phyloP scores from a whole-genome alignment of 2,113 vertebrate species.

The Ascaphus truei region DNA sequence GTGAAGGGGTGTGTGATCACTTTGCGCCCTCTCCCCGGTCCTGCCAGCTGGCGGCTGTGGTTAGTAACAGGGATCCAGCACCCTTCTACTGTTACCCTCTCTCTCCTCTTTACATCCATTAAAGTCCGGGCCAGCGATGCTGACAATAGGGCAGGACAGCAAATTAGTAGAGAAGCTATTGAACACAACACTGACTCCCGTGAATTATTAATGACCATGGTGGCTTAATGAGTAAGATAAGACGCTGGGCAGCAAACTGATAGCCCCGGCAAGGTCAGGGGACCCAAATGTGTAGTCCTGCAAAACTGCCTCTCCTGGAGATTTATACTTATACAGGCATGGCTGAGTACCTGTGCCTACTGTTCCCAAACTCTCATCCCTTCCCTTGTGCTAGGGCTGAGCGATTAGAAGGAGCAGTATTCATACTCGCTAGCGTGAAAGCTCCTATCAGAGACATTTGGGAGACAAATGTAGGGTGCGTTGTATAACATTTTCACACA shows the following conservation, averaged over 20 bases:
- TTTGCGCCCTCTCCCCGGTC: not conserved
- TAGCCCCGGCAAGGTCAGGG: constrained; percentile 34
- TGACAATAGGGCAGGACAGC: constrained; percentile 45
- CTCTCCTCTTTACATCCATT: constrained; percentile 50
- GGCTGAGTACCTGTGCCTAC: not conserved
- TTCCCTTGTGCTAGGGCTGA: not conserved
- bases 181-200: constrained; percentile 40
- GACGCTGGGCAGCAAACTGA: constrained; percentile 34
- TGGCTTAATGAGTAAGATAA: constrained; percentile 41
- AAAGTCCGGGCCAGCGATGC: constrained; percentile 38
- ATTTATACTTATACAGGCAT: constrained; percentile 2
- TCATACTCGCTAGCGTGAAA: no score
- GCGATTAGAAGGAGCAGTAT: no score
- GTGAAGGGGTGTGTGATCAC: constrained; percentile 7
- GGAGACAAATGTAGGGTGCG: not conserved
- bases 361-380: not conserved
- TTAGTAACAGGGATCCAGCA: constrained; percentile 33
- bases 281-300: constrained; percentile 24
- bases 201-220: constrained; percentile 44
- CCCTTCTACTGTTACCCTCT: constrained; percentile 38
- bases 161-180: constrained; percentile 46
- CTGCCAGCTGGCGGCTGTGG: constrained; percentile 38
- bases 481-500: no score
- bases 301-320: not conserved
- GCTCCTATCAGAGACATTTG: no score